phyloP scores from a whole-genome alignment of 2,113 vertebrate genomes.

The Notarius quadriscutis region DNA sequence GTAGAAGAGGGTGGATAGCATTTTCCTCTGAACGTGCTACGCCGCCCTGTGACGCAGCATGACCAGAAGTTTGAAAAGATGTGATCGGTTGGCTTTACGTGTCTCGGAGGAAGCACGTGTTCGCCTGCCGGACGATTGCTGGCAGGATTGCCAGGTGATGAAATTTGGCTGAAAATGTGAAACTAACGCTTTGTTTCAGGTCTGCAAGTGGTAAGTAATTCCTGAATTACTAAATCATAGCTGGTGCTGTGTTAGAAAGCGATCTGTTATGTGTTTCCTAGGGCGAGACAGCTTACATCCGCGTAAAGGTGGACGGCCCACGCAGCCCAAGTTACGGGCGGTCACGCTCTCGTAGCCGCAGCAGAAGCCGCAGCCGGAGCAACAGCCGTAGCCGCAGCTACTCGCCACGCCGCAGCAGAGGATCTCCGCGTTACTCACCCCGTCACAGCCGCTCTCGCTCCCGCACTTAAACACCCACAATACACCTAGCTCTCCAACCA shows the following conservation, averaged over 20 bases:
- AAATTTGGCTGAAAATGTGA: background rate
- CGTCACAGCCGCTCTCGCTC: slow-evolving; percentile 71
- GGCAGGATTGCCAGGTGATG: background rate
- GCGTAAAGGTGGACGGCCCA: slow-evolving; percentile 81
- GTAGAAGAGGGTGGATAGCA: background rate
- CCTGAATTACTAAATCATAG: slow-evolving; percentile 9
- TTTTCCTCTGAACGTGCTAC: background rate
- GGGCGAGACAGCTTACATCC: slow-evolving; percentile 89
- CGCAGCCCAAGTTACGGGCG: slow-evolving; percentile 87
- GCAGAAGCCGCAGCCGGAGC: slow-evolving; percentile 79
- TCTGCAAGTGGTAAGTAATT: slow-evolving; percentile 23
- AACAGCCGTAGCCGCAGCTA: slow-evolving; percentile 81
- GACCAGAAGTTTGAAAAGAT: background rate
- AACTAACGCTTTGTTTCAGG: slow-evolving; percentile 16
- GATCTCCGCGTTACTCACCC: slow-evolving; percentile 79
- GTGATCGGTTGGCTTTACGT: background rate
- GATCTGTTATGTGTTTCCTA: slow-evolving; percentile 61
- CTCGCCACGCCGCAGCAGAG: slow-evolving; percentile 83
- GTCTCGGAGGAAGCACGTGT: background rate
- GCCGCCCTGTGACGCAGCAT: background rate
- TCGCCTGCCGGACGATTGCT: background rate
- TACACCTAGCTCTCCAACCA: slow-evolving; percentile 50
- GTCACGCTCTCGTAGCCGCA: slow-evolving; percentile 80
- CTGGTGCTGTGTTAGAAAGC: slow-evolving; percentile 30
- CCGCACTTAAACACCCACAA: slow-evolving; percentile 63